Conservation (phyloP, 2,797 vertebrate species). For the Alectoris magna region DNA sequence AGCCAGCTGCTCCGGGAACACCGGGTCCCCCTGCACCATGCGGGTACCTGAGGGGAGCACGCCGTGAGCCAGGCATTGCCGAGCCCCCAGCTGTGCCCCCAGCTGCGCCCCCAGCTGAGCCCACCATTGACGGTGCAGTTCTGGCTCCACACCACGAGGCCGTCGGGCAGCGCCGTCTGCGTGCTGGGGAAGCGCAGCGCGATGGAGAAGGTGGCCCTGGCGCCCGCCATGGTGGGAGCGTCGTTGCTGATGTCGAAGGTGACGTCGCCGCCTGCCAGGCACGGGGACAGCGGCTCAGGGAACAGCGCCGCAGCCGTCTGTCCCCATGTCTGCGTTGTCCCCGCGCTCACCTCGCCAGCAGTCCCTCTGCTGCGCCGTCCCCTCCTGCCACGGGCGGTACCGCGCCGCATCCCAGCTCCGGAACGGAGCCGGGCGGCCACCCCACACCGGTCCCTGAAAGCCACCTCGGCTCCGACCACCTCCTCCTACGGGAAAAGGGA, state of each 20-base stretch:
- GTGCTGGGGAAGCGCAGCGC: conserved; percentile 87
- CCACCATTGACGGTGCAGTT: conserved; percentile 89
- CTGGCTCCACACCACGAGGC: conserved; percentile 87
- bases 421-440: conserved; percentile 60
- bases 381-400: conserved; percentile 89
- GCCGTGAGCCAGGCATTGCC: background rate
- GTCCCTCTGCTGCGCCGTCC: conserved; percentile 77
- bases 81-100: background rate
- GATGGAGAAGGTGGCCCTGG: conserved; percentile 88
- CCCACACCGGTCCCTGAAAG: conserved; percentile 11
- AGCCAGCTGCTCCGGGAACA: conserved; percentile 80
- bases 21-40: conserved; percentile 81
- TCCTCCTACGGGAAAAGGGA: conserved; percentile 71
- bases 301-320: accelerated
- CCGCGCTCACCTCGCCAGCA: conserved; percentile 88
- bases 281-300: background rate
- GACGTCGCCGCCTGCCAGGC: conserved; percentile 85
- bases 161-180: conserved; percentile 85
- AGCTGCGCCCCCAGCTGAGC: background rate
- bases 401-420: conserved; percentile 86
- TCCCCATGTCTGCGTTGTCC: too few species aligned
- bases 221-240: conserved; percentile 89
- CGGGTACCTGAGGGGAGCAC: conserved; percentile 76
- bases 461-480: background rate
- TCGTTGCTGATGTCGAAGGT: conserved; percentile 89